These are phyloP conservation scores for Hoplodrina ambigua DNA, from an alignment of 2,888 invertebrate genomes.

Conservation along the genomic window DNA sequence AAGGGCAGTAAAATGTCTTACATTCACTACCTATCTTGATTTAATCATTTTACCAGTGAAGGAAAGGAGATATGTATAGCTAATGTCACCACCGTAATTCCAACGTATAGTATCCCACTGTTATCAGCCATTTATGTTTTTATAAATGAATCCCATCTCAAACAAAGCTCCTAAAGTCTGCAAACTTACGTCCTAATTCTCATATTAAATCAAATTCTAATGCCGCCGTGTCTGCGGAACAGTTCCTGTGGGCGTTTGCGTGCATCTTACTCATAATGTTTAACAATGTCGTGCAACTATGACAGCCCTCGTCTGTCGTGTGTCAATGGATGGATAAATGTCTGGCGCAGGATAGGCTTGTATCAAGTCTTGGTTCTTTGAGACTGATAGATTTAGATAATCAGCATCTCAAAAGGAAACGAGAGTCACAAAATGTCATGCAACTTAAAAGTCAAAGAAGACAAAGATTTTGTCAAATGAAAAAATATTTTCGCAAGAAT, in stretches of 20 bases:
- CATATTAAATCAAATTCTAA: constrained; percentile 12
- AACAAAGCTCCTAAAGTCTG: background rate
- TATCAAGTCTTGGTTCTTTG: background rate
- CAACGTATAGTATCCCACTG: too few relatives aligned
- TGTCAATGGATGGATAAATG: constrained; percentile 31
- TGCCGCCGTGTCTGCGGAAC: constrained; percentile 10
- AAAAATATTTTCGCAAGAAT: background rate
- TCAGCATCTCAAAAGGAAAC: background rate
- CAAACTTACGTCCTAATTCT: background rate
- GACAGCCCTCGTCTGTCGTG: constrained; percentile 21
- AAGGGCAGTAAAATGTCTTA: constrained; percentile 13
- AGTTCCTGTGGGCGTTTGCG: constrained; percentile 38
- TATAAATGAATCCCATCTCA: background rate
- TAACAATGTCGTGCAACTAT: constrained; percentile 43
- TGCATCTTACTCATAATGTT: constrained; percentile 30
- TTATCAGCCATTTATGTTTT: background rate
- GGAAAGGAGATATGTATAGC: too few relatives aligned
- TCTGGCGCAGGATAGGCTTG: constrained; percentile 14
- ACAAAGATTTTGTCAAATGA: background rate
- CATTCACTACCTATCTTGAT: background rate
- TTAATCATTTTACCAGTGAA: too few relatives aligned
- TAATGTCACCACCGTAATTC: too few relatives aligned
- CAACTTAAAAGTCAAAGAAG: background rate
- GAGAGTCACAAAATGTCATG: too few relatives aligned
- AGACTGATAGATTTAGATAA: background rate